Percentiles rank a stretch among this genome's conserved stretches.
These are phyloP conservation scores for Laticauda laticaudata DNA, from an alignment of 2,113 vertebrate genomes.

Conservation along the genomic window DNA sequence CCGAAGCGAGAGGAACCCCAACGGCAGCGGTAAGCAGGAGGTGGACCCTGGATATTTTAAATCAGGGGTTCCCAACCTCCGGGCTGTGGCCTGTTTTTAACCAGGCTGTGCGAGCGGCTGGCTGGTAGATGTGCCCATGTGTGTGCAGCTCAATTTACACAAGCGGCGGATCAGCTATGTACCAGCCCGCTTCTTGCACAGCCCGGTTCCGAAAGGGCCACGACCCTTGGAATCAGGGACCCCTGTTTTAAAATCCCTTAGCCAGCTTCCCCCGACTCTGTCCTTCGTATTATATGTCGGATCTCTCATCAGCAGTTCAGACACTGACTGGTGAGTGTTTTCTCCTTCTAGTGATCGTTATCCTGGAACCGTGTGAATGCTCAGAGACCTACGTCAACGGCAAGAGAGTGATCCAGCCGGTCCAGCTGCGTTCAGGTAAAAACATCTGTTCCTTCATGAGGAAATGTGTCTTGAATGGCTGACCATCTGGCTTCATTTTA, in stretches of 20 bases:
- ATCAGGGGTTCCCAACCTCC: neutral
- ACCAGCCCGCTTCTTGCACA: neutral
- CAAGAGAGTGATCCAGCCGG: constrained; percentile 87
- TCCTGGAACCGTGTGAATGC: constrained; percentile 89
- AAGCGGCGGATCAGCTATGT: no score
- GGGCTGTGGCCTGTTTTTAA: neutral
- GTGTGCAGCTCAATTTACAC: neutral
- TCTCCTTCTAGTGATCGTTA: constrained; percentile 83
- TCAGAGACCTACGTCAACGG: constrained; percentile 98
- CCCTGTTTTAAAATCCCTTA: neutral
- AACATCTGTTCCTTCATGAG: neutral
- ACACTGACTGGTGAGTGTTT: neutral
- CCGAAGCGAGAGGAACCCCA: constrained; percentile 87
- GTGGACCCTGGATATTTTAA: neutral
- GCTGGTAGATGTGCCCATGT: no score
- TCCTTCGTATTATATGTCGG: neutral
- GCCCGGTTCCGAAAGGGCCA: neutral
- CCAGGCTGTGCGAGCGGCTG: neutral
- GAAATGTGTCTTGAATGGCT: neutral
- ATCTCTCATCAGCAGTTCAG: neutral
- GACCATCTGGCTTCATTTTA: neutral
- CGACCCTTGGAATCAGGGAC: fast-evolving
- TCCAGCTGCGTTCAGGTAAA: constrained; percentile 94
- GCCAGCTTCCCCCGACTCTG: neutral
- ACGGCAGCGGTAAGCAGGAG: constrained; percentile 79